Base-by-base conservation (phyloP, 2,888 invertebrate genomes). In the Harpalus rufipes region DNA sequence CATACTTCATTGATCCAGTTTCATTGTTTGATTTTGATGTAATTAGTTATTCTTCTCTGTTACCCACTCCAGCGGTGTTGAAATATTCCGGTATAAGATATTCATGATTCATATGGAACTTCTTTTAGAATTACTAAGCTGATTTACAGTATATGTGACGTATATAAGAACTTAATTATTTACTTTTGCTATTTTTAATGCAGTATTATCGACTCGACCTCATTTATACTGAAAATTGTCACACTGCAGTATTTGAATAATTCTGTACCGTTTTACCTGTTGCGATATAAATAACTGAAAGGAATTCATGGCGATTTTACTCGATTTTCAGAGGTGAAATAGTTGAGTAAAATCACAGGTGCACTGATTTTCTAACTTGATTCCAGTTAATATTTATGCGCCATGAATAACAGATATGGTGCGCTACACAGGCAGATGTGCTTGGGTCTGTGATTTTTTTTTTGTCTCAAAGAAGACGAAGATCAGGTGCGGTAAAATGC, bases 131-230 rank as follows among this genome's bases (percentile, higher is more conserved):
- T 80, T 80, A 25, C n/a, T 21, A 76, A 76, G 7, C 51, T 16
- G 25, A 61, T 80, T 80, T 32, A 7, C 39, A 41, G 14, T 8
- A n/a, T 5, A 10, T 61, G 32, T 41, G 41, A 61, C 61, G 41
- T 61, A 39, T 21, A 32, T 80, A 18, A 58, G 58, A 80, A 80
- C 8, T 81, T 81, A 51, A 81, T 81, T 81, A 81, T 81, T 81
- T 44, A 81, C 12, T 18, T 41, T 18, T 51, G 81, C 51, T 81
- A 81, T 81, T 81, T 41, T 51, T 81, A 68, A 81, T 81, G 65
- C 81, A 81, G 56, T 44, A 65, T 58, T 81, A 81, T 81, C 18
- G 81, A 81, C 58, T 68, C 72, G 81, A 56, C 81, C 81, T 56
- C 56, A 72, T 81, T 81, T 80, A 41, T 14, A 16, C 39, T 81